These are phyloP conservation scores for Alauda arvensis DNA, from an alignment of 2,797 vertebrate species.

Conservation along the genomic window DNA sequence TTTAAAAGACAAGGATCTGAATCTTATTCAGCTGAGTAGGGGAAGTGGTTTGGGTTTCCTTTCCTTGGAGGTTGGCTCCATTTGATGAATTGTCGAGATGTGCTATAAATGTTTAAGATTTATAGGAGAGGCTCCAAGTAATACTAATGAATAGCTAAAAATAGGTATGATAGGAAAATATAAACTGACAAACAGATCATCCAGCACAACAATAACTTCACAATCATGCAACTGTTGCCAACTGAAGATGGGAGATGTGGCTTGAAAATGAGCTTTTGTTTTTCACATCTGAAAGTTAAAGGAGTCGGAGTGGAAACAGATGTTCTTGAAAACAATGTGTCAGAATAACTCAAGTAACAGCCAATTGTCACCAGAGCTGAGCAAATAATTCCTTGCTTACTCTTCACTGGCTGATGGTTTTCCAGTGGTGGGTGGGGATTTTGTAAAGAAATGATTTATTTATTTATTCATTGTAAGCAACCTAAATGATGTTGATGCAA, in stretches of 20 bases:
- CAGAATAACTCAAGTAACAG: constrained; percentile 42
- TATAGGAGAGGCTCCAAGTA: constrained; percentile 37
- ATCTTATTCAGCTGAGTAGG: constrained; percentile 44
- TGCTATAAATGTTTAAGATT: constrained; percentile 62
- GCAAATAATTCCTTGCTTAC: constrained; percentile 40
- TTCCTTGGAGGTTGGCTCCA: constrained; percentile 50
- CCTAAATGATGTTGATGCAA: background rate
- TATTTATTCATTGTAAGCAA: background rate
- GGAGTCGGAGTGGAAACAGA: constrained; percentile 42
- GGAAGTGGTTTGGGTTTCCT: constrained; percentile 61
- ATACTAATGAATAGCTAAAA: constrained; percentile 54
- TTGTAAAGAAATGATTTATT: background rate
- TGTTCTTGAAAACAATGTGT: constrained; percentile 46
- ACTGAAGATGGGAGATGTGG: constrained; percentile 38
- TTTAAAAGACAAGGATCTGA: constrained; percentile 51
- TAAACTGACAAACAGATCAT: constrained; percentile 24
- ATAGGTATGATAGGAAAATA: constrained; percentile 50
- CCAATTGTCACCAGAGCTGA: constrained; percentile 1
- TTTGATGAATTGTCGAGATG: constrained; percentile 56
- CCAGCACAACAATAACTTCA: constrained; percentile 34
- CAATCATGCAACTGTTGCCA: constrained; percentile 40
- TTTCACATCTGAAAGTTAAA: constrained; percentile 51
- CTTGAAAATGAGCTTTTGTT: constrained; percentile 63
- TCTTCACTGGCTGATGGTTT: background rate
- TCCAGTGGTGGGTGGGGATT: background rate